Evolutionary conservation across 2,113 vertebrate species (phyloP).

Genomic region (Stegostoma tigrinum): DNA sequence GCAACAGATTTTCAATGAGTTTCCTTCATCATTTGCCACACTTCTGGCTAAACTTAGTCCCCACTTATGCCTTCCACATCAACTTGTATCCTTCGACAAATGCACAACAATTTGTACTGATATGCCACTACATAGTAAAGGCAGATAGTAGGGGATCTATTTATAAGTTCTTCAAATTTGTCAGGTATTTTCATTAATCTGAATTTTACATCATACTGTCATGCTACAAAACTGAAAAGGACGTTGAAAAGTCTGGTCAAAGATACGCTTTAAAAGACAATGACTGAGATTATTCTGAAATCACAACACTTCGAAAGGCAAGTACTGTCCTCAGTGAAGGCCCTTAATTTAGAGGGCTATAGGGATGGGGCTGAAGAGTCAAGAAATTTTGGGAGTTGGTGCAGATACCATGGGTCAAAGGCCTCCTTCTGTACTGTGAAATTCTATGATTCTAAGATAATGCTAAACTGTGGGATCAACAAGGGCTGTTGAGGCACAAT

Average conservation of each 20-base stretch:
- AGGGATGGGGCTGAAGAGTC: no score
- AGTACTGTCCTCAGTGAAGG: not conserved
- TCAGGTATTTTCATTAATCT: not conserved
- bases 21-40: not conserved
- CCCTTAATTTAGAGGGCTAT: no score
- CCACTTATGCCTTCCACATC: not conserved
- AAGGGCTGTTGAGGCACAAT: not conserved
- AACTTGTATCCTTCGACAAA: not conserved
- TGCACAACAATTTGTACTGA: not conserved
- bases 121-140: not conserved
- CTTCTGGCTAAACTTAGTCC: not conserved
- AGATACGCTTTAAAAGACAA: not conserved
- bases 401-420: no score
- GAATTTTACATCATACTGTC: not conserved
- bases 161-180: not conserved
- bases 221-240: not conserved
- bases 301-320: not conserved
- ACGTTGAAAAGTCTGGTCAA: not conserved
- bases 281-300: not conserved
- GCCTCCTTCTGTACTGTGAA: no score
- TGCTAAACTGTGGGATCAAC: not conserved
- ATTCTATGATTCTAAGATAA: not conserved
- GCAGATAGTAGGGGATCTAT: not conserved
- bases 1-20: not conserved
- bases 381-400: no score